Conservation (phyloP, 2,113 vertebrate species). For the Dipodomys merriami region DNA sequence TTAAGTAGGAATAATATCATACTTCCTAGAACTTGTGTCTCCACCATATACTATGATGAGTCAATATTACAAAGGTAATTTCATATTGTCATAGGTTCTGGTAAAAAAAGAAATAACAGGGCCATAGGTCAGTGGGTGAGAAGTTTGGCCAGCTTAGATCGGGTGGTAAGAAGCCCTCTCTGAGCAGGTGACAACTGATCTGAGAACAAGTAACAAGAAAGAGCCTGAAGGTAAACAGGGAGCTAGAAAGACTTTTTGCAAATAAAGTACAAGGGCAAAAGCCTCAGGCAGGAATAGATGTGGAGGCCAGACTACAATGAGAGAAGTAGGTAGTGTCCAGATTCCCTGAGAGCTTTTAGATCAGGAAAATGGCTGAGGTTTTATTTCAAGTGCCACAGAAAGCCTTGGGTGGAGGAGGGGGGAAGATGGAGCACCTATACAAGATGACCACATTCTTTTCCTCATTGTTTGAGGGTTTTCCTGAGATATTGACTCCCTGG, state of each 20-base stretch:
- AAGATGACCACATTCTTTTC: background rate
- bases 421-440: background rate
- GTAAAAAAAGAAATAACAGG: background rate
- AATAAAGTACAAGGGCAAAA: background rate
- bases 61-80: constrained; percentile 5
- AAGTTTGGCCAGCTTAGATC: background rate
- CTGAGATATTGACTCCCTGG: background rate
- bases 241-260: background rate
- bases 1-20: background rate
- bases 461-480: background rate
- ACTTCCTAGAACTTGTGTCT: background rate
- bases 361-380: background rate
- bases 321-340: background rate
- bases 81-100: background rate
- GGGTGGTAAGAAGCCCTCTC: background rate
- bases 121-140: background rate
- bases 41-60: background rate
- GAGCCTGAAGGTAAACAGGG: background rate
- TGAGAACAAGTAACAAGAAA: background rate
- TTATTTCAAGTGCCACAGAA: background rate
- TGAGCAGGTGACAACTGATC: background rate
- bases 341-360: background rate
- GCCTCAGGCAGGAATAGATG: too few relatives aligned
- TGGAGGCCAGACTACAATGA: background rate
- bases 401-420: background rate